These are phyloP conservation scores for Prinia subflava DNA, from an alignment of 2,113 vertebrate species.

Conservation along the genomic window DNA sequence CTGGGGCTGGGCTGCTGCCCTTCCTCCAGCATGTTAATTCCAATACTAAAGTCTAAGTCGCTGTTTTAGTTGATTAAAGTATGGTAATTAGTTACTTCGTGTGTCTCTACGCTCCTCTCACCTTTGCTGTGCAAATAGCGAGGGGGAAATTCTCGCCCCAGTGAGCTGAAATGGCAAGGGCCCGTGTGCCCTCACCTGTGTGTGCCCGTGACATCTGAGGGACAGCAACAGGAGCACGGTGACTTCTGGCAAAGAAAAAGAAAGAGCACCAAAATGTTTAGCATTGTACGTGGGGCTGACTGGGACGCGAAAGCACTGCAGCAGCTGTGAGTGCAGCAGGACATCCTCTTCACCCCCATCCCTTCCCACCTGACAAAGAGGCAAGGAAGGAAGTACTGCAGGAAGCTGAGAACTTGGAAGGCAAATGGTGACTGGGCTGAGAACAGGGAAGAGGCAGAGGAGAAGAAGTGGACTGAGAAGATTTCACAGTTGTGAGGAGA, in stretches of 20 bases:
- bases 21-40: background rate
- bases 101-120: background rate
- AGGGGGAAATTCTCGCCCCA: background rate
- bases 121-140: constrained; percentile 18
- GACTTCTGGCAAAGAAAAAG: background rate
- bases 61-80: background rate
- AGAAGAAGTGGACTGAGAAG: background rate
- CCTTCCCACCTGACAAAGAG: background rate
- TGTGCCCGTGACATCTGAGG: background rate
- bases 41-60: background rate
- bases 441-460: background rate
- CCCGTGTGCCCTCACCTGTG: background rate
- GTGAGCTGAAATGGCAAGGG: background rate
- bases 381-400: background rate
- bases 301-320: background rate
- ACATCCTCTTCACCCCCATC: background rate
- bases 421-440: background rate
- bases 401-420: background rate
- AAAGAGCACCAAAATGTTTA: background rate
- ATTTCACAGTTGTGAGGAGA: background rate
- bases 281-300: background rate
- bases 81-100: background rate
- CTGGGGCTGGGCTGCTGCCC: background rate
- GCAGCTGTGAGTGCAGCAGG: background rate
- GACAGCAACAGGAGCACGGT: background rate